Percentiles rank a stretch among this genome's conserved stretches.
Evolutionary conservation across 2,888 invertebrate genomes (phyloP).

Genomic region (Eilema caniola): DNA sequence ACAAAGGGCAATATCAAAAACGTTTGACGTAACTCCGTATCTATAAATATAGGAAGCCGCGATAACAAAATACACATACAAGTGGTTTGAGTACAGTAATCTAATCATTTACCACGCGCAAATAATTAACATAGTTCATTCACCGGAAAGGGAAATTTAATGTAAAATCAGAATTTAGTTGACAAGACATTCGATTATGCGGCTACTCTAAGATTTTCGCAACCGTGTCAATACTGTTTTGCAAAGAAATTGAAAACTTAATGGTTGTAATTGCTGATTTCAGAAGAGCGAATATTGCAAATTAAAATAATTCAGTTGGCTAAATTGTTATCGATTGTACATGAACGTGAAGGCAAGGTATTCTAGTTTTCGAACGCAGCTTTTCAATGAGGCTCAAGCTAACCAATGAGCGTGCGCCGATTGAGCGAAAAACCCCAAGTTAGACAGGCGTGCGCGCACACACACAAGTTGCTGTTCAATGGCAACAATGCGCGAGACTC

Average conservation of each 20-base stretch:
- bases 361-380: slow-evolving; percentile 70
- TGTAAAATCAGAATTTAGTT: slow-evolving; percentile 52
- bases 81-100: slow-evolving; percentile 66
- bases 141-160: slow-evolving; percentile 65
- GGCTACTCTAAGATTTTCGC: slow-evolving; percentile 57
- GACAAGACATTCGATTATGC: slow-evolving; percentile 48
- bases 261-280: slow-evolving; percentile 50
- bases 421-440: slow-evolving; percentile 67
- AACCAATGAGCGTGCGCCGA: slow-evolving; percentile 63
- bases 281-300: slow-evolving; percentile 42
- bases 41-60: slow-evolving; percentile 58
- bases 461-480: slow-evolving; percentile 62
- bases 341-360: slow-evolving; percentile 68
- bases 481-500: slow-evolving; percentile 75
- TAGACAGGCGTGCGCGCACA: slow-evolving; percentile 59
- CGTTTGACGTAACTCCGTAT: slow-evolving; percentile 60
- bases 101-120: slow-evolving; percentile 70
- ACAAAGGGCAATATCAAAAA: slow-evolving; percentile 35
- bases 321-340: slow-evolving; percentile 64
- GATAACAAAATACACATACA: slow-evolving; percentile 68
- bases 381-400: slow-evolving; percentile 65
- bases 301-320: slow-evolving; percentile 55
- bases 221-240: slow-evolving; percentile 56
- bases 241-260: slow-evolving; percentile 60
- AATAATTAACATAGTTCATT: slow-evolving; percentile 77